Percentiles rank a stretch among this genome's conserved stretches.
Conservation (phyloP, 2,888 invertebrate genomes). For the Aphidoletes aphidimyza region DNA sequence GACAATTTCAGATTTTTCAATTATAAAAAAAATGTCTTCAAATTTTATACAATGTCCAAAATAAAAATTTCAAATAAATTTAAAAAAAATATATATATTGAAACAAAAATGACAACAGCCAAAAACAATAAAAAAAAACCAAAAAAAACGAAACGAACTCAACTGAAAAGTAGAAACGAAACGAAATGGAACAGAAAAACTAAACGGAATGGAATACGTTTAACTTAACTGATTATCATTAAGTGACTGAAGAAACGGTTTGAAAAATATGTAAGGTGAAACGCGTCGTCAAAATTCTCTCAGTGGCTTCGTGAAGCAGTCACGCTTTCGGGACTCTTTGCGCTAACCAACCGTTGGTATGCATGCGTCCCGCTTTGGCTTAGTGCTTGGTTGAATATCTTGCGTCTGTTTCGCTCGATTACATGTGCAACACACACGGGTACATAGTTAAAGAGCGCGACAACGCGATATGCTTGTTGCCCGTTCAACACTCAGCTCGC, state of each 20-base stretch:
- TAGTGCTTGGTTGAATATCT: not conserved
- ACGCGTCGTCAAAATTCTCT: not conserved
- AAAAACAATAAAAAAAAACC: not conserved
- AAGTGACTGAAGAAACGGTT: constrained; percentile 45
- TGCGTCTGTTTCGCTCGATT: constrained; percentile 26
- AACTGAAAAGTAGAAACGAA: not conserved
- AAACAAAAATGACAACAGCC: not conserved
- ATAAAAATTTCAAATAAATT: too few relatives aligned
- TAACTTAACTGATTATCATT: constrained; percentile 52
- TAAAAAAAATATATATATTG: not conserved
- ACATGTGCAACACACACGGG: constrained; percentile 28
- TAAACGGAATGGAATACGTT: constrained; percentile 41
- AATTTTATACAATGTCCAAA: too few relatives aligned
- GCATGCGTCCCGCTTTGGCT: not conserved
- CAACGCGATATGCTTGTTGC: constrained; percentile 16
- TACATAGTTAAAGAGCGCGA: constrained; percentile 47
- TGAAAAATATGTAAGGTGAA: constrained; percentile 38
- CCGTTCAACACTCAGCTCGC: not conserved
- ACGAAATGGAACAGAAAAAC: not conserved
- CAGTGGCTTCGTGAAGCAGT: not conserved
- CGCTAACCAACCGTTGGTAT: not conserved
- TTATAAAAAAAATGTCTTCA: too few relatives aligned
- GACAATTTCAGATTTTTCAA: too few relatives aligned
- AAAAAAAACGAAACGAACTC: not conserved
- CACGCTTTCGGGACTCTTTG: not conserved